Evolutionary conservation across 2,888 invertebrate genomes (phyloP).

Genomic region (Hylaea fasciaria): DNA sequence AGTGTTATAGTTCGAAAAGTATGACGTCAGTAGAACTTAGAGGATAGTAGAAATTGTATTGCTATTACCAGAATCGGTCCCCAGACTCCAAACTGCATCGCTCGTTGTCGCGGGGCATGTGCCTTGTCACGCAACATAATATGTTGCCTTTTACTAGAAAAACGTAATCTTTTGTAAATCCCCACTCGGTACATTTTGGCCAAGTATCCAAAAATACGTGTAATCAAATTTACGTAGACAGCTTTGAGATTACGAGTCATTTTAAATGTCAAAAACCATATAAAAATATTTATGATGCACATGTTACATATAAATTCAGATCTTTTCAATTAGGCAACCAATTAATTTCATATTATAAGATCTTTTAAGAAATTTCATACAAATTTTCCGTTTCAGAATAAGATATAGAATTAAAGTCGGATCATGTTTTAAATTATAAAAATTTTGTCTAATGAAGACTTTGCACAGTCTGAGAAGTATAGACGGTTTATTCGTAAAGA

Average conservation of each 20-base stretch:
- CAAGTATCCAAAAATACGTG: not conserved
- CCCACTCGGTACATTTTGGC: not conserved
- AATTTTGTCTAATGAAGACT: not conserved
- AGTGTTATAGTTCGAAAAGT: too few species aligned
- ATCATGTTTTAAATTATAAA: not conserved
- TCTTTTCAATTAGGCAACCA: constrained; percentile 12
- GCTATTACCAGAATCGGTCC: too few species aligned
- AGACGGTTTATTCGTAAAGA: too few species aligned
- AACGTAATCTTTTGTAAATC: not conserved
- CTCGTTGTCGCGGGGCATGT: too few species aligned
- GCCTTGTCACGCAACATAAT: too few species aligned
- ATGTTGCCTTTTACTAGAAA: not conserved
- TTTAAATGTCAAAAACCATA: not conserved
- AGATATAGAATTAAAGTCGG: not conserved
- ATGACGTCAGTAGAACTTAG: too few species aligned
- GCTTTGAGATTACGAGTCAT: not conserved
- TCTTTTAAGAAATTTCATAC: not conserved
- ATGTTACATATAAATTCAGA: constrained; percentile 5
- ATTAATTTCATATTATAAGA: not conserved
- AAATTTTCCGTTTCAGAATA: not conserved
- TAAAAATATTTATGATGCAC: constrained; percentile 6
- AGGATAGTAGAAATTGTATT: too few species aligned
- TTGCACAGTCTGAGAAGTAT: too few species aligned
- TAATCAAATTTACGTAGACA: not conserved
- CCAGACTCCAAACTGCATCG: too few species aligned